Evolutionary conservation across 1,140 invertebrate species (phyloP).

Genomic region (Caenorhabditis remanei): DNA sequence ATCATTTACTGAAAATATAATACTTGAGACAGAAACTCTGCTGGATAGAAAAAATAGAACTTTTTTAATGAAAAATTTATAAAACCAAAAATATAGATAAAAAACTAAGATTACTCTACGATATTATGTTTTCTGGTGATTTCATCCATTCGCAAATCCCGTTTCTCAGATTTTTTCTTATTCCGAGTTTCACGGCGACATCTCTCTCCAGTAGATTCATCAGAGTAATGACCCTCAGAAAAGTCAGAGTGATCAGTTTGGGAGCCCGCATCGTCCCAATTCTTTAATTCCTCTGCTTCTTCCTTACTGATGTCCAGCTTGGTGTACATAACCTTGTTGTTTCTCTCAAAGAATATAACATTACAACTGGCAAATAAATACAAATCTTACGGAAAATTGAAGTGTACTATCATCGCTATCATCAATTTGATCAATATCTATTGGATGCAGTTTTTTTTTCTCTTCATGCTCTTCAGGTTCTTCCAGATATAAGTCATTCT

Average conservation of each 20-base stretch:
- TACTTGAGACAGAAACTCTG: no score
- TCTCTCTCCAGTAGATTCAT: not conserved
- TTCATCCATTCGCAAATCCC: not conserved
- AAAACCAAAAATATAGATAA: no score
- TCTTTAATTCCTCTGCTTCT: not conserved
- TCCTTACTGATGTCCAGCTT: not conserved
- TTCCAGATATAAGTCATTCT: not conserved
- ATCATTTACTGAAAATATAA: no score
- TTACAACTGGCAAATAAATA: not conserved
- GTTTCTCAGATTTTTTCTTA: slow-evolving; percentile 6
- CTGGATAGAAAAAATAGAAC: no score
- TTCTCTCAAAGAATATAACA: not conserved
- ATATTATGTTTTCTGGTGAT: slow-evolving; percentile 1
- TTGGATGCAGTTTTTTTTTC: no score
- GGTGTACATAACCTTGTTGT: not conserved
- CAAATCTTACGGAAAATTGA: no score
- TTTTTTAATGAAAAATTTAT: not conserved
- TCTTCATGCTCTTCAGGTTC: no score
- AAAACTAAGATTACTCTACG: not conserved
- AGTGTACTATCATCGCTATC: no score
- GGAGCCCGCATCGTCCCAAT: slow-evolving; percentile 24
- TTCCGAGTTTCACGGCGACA: not conserved
- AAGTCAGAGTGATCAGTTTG: slow-evolving; percentile 36
- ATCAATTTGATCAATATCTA: no score
- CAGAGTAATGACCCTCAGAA: slow-evolving; percentile 27